These are phyloP conservation scores for Drepana arcuata DNA, from an alignment of 1,140 invertebrate genomes.

Conservation along the genomic window DNA sequence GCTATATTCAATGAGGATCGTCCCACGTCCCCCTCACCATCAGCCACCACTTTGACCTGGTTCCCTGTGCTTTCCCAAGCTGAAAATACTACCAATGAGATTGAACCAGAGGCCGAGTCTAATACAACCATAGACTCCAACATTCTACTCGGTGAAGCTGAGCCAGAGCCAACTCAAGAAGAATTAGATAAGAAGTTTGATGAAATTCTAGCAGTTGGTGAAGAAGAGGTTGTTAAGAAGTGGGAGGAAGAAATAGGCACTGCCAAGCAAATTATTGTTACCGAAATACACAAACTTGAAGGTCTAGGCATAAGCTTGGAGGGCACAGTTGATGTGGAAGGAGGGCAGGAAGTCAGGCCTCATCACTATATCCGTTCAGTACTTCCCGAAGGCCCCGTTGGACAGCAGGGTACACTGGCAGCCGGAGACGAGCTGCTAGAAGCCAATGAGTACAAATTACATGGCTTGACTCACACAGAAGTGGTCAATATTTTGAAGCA, in stretches of 20 bases:
- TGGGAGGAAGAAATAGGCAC: conserved; percentile 82
- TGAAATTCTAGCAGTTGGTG: conserved; percentile 69
- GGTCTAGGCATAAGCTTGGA: conserved; percentile 94
- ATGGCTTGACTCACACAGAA: conserved; percentile 90
- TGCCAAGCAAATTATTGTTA: conserved; percentile 82
- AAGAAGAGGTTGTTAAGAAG: conserved; percentile 74
- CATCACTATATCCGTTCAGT: conserved; percentile 92
- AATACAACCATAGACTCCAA: conserved; percentile 77
- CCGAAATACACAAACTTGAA: conserved; percentile 87
- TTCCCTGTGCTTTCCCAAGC: conserved; percentile 76
- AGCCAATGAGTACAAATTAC: conserved; percentile 90
- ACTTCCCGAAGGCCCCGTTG: conserved; percentile 90
- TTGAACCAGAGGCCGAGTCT: conserved; percentile 77
- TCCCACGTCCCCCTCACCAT: conserved; percentile 78
- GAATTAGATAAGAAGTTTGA: conserved; percentile 72
- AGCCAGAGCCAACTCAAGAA: conserved; percentile 71
- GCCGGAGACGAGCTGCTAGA: conserved; percentile 92
- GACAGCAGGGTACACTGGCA: conserved; percentile 82
- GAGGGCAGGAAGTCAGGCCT: conserved; percentile 85
- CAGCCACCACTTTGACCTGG: conserved; percentile 83
- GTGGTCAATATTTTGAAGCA: conserved; percentile 93
- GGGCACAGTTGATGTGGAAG: conserved; percentile 92
- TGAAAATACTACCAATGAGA: conserved; percentile 72
- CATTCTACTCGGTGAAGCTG: conserved; percentile 66
- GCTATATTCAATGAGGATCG: conserved; percentile 82